These are phyloP conservation scores for Pangasius sanitwongsei DNA, from an alignment of 2,797 vertebrate species.

Conservation along the genomic window DNA sequence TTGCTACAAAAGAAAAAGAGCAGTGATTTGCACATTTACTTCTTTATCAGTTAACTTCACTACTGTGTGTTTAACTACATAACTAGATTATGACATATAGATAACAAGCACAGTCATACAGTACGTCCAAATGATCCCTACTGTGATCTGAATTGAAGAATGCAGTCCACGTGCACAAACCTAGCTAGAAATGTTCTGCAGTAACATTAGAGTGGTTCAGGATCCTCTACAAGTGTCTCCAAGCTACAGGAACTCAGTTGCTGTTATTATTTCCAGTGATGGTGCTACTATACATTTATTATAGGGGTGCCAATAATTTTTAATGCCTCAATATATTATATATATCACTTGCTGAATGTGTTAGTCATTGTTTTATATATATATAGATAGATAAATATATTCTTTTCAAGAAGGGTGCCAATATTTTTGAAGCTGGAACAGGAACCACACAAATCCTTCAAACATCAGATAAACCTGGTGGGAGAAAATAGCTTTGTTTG, in stretches of 20 bases:
- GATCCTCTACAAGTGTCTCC: background rate
- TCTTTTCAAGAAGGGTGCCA: no score
- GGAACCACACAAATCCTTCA: background rate
- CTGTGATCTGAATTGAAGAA: background rate
- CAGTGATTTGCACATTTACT: background rate
- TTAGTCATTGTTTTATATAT: background rate
- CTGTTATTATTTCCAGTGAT: background rate
- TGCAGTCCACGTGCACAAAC: background rate
- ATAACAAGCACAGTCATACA: background rate
- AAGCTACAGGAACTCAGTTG: background rate
- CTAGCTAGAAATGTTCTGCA: background rate
- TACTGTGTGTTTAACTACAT: background rate
- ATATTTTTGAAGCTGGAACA: background rate
- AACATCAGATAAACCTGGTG: slow-evolving; percentile 28
- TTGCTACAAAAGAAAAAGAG: background rate
- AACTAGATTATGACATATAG: background rate
- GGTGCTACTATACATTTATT: background rate
- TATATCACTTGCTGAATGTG: background rate
- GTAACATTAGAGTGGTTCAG: background rate
- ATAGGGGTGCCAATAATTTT: background rate
- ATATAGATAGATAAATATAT: background rate
- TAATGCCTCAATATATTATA: background rate
- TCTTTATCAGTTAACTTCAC: background rate
- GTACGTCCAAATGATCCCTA: background rate
- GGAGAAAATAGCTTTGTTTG: slow-evolving; percentile 38